Evolutionary conservation across 2,888 invertebrate species (phyloP), one percentile per base, ranked within the genome.

Genomic region (Latrodectus elegans): DNA sequence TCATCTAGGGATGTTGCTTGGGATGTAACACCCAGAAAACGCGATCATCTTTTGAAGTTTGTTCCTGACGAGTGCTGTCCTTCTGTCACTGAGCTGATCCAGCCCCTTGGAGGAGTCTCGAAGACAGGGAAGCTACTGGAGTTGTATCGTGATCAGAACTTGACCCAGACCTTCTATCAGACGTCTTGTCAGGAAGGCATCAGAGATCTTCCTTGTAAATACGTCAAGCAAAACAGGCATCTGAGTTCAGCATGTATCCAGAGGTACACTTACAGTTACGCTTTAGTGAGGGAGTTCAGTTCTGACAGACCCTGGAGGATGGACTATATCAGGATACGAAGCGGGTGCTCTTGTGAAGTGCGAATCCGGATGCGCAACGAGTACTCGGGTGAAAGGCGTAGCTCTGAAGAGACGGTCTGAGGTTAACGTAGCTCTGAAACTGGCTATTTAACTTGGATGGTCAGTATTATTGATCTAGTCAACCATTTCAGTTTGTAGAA

Each of bases 241-340:
- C 52, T 64, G 8, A 53, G n/a, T 6, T 96, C 96, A n/a, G 93
- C 94, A 91, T 97, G 97, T 93, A 95, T 95, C 73, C 97, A 97
- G 92, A 95, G 95, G 92, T 96, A 95, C 92, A 95, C 96, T 73
- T 96, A 95, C 92, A 95, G 95, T 6, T 97, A 97, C 93, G 97
- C 97, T 82, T 93, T 97, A 90, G 95, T 96, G 84, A 94, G 95
- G 90, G 95, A 95, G 91, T 93, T 93, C 89, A 93, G 93, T 77
- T 90, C 92, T 49, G 91, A 93, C 92, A 84, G 38, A 8, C 91
- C 91, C 12, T 96, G 95, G 95, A 95, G 95, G 89, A 93, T 97
- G 92, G 96, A 96, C 93, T 96, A 96, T 93, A 96, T 97, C 91
- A 93, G 94, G 91, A 95, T 97, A 89, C 94, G 96, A 86, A 95